These are phyloP conservation scores for Pantherophis guttatus DNA, from an alignment of 2,113 vertebrate species.

Conservation along the genomic window DNA sequence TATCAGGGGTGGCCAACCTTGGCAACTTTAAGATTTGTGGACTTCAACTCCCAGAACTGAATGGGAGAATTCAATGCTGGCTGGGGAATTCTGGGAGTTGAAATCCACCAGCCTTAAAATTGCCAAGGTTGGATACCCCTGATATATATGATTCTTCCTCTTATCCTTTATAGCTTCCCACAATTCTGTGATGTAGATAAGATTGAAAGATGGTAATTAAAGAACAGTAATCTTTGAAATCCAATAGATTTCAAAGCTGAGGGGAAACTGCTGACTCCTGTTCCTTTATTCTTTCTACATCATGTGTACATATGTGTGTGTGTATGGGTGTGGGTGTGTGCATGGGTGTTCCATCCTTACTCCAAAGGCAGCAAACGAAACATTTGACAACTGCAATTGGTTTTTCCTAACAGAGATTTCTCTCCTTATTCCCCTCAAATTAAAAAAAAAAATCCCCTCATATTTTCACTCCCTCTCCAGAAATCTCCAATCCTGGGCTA, in stretches of 20 bases:
- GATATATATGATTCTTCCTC: not conserved
- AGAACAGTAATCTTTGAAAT: not conserved
- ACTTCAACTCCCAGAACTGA: not conserved
- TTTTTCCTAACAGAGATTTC: constrained; percentile 2
- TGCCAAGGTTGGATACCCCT: not conserved
- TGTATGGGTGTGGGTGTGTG: not conserved
- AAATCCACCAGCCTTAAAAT: not conserved
- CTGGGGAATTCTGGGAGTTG: not conserved
- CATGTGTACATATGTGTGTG: not conserved
- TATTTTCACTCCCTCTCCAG: constrained; percentile 40
- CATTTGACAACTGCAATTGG: rapidly evolving
- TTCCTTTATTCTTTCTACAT: not conserved
- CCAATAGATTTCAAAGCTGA: not conserved
- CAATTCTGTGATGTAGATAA: not conserved
- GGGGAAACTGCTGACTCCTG: not conserved
- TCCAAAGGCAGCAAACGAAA: not conserved
- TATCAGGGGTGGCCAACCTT: not conserved
- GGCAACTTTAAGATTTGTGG: not conserved
- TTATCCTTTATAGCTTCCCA: not conserved
- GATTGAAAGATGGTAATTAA: not conserved
- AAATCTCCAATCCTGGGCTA: constrained; percentile 61
- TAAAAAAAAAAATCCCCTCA: not conserved
- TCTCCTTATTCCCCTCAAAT: not conserved
- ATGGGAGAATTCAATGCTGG: not conserved
- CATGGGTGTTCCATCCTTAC: no score